Conservation (phyloP, 2,797 vertebrate species). For the Lacerta bilineata region DNA sequence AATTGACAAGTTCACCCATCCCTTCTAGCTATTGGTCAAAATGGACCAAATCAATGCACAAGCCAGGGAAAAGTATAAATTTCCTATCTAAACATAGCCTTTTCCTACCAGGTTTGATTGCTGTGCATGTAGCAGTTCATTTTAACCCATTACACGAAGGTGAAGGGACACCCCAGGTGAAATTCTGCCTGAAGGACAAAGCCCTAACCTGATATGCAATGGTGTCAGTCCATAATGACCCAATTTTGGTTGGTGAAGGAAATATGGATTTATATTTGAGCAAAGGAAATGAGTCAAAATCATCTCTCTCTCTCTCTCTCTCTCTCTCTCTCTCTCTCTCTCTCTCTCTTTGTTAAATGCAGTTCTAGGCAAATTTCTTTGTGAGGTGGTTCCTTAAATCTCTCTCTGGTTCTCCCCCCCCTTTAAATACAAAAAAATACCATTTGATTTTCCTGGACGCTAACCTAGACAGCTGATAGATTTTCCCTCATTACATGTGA, state of each 20-base stretch:
- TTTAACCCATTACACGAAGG: not conserved
- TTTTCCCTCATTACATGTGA: not conserved
- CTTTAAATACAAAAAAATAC: slow-evolving; percentile 45
- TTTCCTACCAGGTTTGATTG: not conserved
- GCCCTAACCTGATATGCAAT: slow-evolving; percentile 7
- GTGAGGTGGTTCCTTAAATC: not conserved
- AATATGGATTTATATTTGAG: not conserved
- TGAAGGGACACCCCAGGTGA: not conserved
- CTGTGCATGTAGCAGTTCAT: not conserved
- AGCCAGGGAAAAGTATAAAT: not conserved
- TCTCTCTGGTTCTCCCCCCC: slow-evolving; percentile 19
- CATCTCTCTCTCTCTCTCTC: too few species aligned
- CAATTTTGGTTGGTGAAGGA: not conserved
- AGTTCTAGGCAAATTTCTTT: slow-evolving; percentile 34
- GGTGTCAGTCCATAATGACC: not conserved
- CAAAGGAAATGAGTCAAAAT: not conserved
- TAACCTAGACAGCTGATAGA: rapidly evolving
- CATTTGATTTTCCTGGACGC: slow-evolving; percentile 54
- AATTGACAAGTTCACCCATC: too few species aligned
- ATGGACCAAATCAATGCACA: not conserved
- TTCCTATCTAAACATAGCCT: not conserved
- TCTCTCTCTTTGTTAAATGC: not conserved
- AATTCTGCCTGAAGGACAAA: not conserved
- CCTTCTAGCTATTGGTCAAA: too few species aligned
- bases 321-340: not conserved